Base-by-base conservation (phyloP, 1,140 invertebrate species). In the Drosophila kohkoa region DNA sequence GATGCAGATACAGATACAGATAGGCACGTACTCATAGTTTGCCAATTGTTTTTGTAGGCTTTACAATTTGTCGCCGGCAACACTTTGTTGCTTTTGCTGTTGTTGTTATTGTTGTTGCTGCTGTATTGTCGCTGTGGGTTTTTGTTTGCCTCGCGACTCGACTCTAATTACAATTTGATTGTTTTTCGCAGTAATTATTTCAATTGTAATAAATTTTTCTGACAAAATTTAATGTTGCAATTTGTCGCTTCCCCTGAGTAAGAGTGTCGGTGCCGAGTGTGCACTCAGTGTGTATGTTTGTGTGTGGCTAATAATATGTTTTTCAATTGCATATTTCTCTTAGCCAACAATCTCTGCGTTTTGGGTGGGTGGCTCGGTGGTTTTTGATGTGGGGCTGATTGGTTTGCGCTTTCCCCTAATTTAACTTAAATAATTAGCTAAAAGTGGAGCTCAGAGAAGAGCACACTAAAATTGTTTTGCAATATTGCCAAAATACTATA, bases 121-220 rank as follows among this genome's bases (percentile, higher is more conserved):
- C 3, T 28, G 35, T 0, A 25, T 52, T 51, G 35, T 55, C 8
- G 46, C 60, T 58, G 69, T 58, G 51, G 62, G 20, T 66, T 66
- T 72, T 43, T 66, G 62, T 68, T 48, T 49, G 57, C 15, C 41
- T 60, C 49, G 41, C 72, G 49, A 32, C 41, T 60, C 72, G 66
- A 69, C 55, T 69, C 79, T 88, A 87, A 87, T 87, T 87, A 88
- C 83, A 74, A 74, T 82, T 82, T 88, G 83, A 87, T 87, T 87
- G 79, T 87, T 82, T 87, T 67, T 82, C 74, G 55, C 55, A 82
- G 82, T 88, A 87, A 88, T 87, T 87, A 87, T 87, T 88, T 87
- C 82, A 82, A 77, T 86, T 86, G 82, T 86, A 87, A 88, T 87
- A 82, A 77, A 87, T 82, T 88, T 88, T 49, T 73, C 64, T 68